Percentiles rank a stretch among this genome's conserved stretches.
Conservation (phyloP, 1,140 invertebrate genomes). For the Polypedilum vanderplanki region DNA sequence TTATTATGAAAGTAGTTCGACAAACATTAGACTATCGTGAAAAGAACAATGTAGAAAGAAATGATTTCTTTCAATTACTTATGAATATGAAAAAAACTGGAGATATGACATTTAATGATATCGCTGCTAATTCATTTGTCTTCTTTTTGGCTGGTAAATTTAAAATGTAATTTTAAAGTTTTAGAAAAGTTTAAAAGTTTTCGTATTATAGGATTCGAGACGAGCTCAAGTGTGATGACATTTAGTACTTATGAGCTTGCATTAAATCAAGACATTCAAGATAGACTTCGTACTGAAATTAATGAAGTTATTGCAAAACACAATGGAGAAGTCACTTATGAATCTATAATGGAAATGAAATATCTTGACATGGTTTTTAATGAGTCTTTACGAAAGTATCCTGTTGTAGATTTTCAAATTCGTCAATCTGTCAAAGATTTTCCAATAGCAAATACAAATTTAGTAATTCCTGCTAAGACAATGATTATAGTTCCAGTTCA, state of each 20-base stretch:
- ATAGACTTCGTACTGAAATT: slow-evolving; percentile 51
- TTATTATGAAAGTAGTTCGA: slow-evolving; percentile 49
- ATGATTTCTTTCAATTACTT: slow-evolving; percentile 55
- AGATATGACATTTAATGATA: slow-evolving; percentile 41
- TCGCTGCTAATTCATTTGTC: slow-evolving; percentile 50
- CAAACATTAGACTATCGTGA: slow-evolving; percentile 50
- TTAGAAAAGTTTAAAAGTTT: no score
- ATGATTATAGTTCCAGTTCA: slow-evolving; percentile 51
- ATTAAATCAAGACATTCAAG: slow-evolving; percentile 51
- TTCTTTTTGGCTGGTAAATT: slow-evolving; percentile 51
- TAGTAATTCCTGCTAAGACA: slow-evolving; percentile 49
- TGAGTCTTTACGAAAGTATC: slow-evolving; percentile 47
- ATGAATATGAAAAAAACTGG: slow-evolving; percentile 47
- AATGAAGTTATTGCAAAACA: slow-evolving; percentile 39
- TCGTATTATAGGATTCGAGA: slow-evolving; percentile 65
- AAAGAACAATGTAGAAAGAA: slow-evolving; percentile 44
- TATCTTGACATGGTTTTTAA: slow-evolving; percentile 39
- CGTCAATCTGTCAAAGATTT: slow-evolving; percentile 48
- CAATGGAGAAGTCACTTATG: slow-evolving; percentile 42
- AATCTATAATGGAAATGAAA: slow-evolving; percentile 37
- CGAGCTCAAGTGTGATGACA: slow-evolving; percentile 55
- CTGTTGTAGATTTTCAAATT: slow-evolving; percentile 36
- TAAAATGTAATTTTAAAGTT: no score
- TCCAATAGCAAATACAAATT: slow-evolving; percentile 46
- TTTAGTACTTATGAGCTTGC: slow-evolving; percentile 54